Evolutionary conservation across 2,113 vertebrate species (phyloP).

Genomic region (Heptranchias perlo): DNA sequence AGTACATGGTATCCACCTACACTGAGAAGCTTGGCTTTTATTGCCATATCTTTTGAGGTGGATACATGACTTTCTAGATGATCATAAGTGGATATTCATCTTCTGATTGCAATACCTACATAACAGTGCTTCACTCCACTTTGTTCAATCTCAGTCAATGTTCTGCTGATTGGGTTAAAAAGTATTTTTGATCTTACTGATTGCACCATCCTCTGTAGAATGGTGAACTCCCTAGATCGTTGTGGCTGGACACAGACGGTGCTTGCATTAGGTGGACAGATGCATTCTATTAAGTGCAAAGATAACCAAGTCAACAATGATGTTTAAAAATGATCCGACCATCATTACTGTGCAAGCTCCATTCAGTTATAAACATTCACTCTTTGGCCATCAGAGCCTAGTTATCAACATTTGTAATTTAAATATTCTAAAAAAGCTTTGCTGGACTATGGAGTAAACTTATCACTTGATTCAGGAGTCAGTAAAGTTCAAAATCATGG

Average conservation of each 20-base stretch:
- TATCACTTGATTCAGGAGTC: background rate
- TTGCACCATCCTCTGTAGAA: background rate
- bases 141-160: no score
- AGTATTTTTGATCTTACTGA: no score
- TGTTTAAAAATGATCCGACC: background rate
- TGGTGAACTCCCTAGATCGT: background rate
- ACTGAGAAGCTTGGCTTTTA: no score
- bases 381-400: background rate
- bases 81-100: no score
- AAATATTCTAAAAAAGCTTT: background rate
- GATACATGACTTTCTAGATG: no score
- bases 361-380: background rate
- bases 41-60: no score
- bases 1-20: no score
- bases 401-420: background rate
- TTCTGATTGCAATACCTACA: no score
- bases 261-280: background rate
- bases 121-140: no score
- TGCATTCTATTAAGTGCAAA: background rate
- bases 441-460: background rate
- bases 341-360: background rate
- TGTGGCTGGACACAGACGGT: background rate
- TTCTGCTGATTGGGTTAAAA: no score
- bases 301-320: background rate
- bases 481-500: background rate